phyloP scores from a whole-genome alignment of 2,888 invertebrate genomes.

The Eucriotettix oculatus region DNA sequence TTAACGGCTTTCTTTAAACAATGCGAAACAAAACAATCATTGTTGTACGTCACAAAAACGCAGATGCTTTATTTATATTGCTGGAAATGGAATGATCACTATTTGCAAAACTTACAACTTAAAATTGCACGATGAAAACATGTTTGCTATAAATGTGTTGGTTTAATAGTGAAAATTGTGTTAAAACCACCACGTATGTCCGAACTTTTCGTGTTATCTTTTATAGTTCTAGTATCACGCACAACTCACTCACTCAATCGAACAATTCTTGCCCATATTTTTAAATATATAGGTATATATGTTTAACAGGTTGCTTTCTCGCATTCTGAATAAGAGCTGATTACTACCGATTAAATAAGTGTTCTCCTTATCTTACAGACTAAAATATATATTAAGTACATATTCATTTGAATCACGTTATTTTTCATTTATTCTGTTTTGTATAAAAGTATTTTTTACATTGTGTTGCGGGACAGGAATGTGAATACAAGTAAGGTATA shows the following conservation, averaged over 20 bases:
- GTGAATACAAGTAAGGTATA: too few species aligned
- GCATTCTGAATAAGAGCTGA: neutral
- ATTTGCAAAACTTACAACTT: too few species aligned
- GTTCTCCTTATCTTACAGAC: conserved; percentile 2
- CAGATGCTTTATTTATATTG: too few species aligned
- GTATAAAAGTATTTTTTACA: conserved; percentile 2
- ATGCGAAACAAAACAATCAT: too few species aligned
- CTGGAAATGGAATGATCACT: too few species aligned
- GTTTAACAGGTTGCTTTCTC: neutral
- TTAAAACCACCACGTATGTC: conserved; percentile 9
- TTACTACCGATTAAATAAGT: conserved; percentile 1
- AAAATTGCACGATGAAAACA: too few species aligned
- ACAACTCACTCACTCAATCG: neutral
- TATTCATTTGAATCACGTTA: conserved; percentile 3
- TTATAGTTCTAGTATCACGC: neutral
- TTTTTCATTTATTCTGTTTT: conserved; percentile 5
- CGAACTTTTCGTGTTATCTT: conserved; percentile 5
- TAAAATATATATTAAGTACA: conserved; percentile 3
- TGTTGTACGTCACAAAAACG: too few species aligned
- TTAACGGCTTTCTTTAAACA: too few species aligned
- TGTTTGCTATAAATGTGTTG: too few species aligned
- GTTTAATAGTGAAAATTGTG: neutral
- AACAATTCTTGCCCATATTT: neutral
- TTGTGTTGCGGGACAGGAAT: neutral
- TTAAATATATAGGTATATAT: too few species aligned